A percentile compares a stretch with the other conserved stretches of the same genome.
phyloP scores from a whole-genome alignment of 1,140 invertebrate species.

The Ceratina australensis region DNA sequence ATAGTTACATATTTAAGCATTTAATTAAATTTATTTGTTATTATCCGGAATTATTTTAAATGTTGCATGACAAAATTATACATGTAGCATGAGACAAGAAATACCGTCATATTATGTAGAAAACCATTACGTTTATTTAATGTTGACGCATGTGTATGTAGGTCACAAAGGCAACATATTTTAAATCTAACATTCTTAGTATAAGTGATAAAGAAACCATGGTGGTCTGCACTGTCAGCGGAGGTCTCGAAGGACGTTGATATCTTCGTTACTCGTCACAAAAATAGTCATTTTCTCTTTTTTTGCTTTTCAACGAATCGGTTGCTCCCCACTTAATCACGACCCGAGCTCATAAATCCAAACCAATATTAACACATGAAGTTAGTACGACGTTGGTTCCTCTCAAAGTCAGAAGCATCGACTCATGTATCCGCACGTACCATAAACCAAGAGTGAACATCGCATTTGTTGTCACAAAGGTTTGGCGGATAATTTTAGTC shows the following conservation, averaged over 20 bases:
- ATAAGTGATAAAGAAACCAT: slow-evolving; percentile 34
- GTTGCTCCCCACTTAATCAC: slow-evolving; percentile 14
- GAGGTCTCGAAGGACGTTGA: slow-evolving; percentile 44
- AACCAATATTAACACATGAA: background rate
- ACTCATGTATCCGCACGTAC: background rate
- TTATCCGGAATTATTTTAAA: background rate
- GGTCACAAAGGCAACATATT: background rate
- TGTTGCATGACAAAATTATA: background rate
- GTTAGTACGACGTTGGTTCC: slow-evolving; percentile 26
- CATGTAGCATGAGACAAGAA: no score
- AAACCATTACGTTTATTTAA: background rate
- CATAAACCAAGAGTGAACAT: background rate
- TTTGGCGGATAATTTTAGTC: background rate
- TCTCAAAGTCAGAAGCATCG: background rate
- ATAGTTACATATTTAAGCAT: no score
- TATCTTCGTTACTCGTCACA: slow-evolving; percentile 42
- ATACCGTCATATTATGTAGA: no score
- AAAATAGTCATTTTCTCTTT: background rate
- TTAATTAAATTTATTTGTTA: background rate
- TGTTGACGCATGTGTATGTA: background rate
- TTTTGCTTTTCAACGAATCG: background rate
- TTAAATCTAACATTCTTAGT: background rate
- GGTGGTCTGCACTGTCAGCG: slow-evolving; percentile 50
- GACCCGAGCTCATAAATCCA: slow-evolving; percentile 45
- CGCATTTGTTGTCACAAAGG: no score